Evolutionary conservation across 2,113 vertebrate species (phyloP).

Genomic region (Sphyrna mokarran): DNA sequence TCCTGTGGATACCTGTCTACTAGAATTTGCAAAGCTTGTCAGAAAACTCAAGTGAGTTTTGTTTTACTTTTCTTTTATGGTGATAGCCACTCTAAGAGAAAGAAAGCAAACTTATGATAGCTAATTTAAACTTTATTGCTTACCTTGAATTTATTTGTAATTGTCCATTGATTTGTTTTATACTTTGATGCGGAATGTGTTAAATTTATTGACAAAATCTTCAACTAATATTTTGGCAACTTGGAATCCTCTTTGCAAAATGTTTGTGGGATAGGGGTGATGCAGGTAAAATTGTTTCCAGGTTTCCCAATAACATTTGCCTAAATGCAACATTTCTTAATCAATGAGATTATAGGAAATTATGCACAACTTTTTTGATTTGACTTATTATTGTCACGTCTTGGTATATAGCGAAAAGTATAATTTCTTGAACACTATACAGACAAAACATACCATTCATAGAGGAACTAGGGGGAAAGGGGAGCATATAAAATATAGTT

Average conservation of each 20-base stretch:
- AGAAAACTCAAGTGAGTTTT: slow-evolving; percentile 80
- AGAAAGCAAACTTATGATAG: background rate
- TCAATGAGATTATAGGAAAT: background rate
- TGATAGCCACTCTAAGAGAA: background rate
- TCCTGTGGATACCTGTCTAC: slow-evolving; percentile 78
- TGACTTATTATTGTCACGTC: too few relatives aligned
- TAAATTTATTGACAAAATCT: background rate
- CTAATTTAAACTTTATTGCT: background rate
- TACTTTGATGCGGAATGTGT: background rate
- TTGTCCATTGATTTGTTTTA: background rate
- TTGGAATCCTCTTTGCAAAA: background rate
- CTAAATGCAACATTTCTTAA: background rate
- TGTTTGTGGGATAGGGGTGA: background rate
- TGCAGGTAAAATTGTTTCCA: background rate
- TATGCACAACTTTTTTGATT: background rate
- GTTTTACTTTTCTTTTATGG: background rate
- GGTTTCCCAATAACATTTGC: background rate
- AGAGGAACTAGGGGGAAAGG: too few relatives aligned
- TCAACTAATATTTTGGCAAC: background rate
- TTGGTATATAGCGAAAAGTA: too few relatives aligned
- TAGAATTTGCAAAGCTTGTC: slow-evolving; percentile 89
- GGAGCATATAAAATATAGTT: too few relatives aligned
- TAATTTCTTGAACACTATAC: too few relatives aligned
- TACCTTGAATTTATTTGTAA: too few relatives aligned
- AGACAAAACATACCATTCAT: too few relatives aligned